Percentiles rank a stretch among this genome's conserved stretches.
phyloP scores from a whole-genome alignment of 1,140 invertebrate species.

The Papilio polyxenes region DNA sequence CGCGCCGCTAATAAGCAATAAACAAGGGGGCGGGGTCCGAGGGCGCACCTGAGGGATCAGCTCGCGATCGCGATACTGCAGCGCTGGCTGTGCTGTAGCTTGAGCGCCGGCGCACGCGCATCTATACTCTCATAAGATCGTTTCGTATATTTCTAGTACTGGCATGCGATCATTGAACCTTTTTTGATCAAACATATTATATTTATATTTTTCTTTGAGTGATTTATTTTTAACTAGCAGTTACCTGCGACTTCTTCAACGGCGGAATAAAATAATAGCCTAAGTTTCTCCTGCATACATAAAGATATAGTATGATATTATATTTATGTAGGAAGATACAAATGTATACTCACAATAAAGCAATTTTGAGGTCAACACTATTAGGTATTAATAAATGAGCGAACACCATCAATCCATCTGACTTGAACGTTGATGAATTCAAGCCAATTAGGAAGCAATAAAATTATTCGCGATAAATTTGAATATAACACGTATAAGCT shows the following conservation, averaged over 20 bases:
- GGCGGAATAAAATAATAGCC: too few species aligned
- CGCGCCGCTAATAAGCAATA: conserved; percentile 77
- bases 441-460: conserved; percentile 66
- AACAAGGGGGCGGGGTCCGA: conserved; percentile 74
- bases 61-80: conserved; percentile 52
- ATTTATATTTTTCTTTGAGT: neutral
- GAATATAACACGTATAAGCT: conserved; percentile 22
- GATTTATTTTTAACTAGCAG: too few species aligned
- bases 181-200: neutral
- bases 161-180: neutral
- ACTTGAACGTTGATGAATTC: conserved; percentile 13
- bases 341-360: neutral
- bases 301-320: too few species aligned
- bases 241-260: too few species aligned
- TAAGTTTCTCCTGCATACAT: too few species aligned
- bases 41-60: conserved; percentile 74
- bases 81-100: neutral
- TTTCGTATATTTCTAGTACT: neutral
- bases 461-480: conserved; percentile 43
- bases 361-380: conserved; percentile 39
- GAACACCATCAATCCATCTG: neutral
- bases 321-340: too few species aligned
- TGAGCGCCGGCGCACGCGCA: conserved; percentile 41
- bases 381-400: conserved; percentile 53
- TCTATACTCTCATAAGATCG: conserved; percentile 11